Percentiles rank a stretch among this genome's conserved stretches.
Evolutionary conservation across 2,888 invertebrate genomes (phyloP).

Genomic region (Mongoloraphidia duomilia): DNA sequence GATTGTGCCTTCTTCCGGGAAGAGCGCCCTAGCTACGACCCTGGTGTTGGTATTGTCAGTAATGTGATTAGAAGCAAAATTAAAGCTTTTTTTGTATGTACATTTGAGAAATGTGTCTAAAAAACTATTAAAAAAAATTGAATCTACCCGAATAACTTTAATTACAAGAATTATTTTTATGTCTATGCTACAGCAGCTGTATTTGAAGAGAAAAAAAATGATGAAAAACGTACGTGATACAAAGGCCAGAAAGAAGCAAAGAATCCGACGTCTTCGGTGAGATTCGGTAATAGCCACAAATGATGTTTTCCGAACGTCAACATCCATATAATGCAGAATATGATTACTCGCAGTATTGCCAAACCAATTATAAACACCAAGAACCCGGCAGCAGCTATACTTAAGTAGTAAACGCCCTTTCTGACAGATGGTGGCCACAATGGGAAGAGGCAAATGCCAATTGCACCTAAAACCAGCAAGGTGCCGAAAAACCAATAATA

Average conservation of each 20-base stretch:
- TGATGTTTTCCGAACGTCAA: conserved; percentile 80
- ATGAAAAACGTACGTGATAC: conserved; percentile 51
- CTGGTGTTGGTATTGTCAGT: no score
- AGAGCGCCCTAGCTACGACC: no score
- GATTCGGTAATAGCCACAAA: conserved; percentile 96
- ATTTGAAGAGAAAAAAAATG: background rate
- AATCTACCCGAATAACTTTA: no score
- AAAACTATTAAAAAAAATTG: no score
- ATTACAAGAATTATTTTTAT: no score
- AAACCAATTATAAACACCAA: conserved; percentile 84
- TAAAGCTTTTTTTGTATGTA: no score
- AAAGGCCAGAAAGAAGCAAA: conserved; percentile 97
- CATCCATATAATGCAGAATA: conserved; percentile 86
- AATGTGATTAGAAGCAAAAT: no score
- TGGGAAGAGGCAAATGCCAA: conserved; percentile 95
- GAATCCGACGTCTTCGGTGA: conserved; percentile 98
- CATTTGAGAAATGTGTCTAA: no score
- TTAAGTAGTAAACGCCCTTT: conserved; percentile 91
- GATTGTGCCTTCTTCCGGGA: no score
- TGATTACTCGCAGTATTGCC: conserved; percentile 74
- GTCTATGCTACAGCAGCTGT: background rate
- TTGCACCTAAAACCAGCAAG: conserved; percentile 78
- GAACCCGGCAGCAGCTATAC: conserved; percentile 88
- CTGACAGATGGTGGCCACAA: conserved; percentile 92
- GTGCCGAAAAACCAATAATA: conserved; percentile 91